phyloP scores from a whole-genome alignment of 2,113 vertebrate genomes.

The Strigops habroptila region DNA sequence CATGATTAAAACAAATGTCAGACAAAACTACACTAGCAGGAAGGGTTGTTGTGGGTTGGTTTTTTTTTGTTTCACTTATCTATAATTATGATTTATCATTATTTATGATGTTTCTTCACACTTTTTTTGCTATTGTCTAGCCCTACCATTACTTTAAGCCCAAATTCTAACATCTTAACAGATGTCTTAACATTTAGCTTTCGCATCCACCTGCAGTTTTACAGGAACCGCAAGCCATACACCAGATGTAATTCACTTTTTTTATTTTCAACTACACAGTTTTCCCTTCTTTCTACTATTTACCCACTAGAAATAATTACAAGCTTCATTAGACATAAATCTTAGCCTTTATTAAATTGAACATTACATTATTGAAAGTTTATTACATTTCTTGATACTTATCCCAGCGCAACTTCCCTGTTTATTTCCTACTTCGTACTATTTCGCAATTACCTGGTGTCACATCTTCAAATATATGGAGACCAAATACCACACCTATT shows the following conservation, averaged over 20 bases:
- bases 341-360: neutral
- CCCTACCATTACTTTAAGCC: neutral
- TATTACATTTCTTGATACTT: neutral
- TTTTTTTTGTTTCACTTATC: neutral
- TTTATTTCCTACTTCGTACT: neutral
- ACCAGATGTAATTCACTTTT: neutral
- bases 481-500: neutral
- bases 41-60: neutral
- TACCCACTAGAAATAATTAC: neutral
- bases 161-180: neutral
- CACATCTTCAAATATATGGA: neutral
- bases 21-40: neutral
- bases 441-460: neutral
- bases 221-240: neutral
- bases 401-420: neutral
- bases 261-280: neutral
- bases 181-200: neutral
- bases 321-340: neutral
- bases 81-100: neutral
- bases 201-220: neutral
- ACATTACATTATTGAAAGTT: neutral
- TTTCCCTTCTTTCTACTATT: neutral
- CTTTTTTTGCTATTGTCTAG: neutral
- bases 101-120: neutral
- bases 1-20: neutral